Percentiles rank a stretch among this genome's conserved stretches.
Conservation (phyloP, 1,140 invertebrate genomes). For the Rhyacophila brunnea region DNA sequence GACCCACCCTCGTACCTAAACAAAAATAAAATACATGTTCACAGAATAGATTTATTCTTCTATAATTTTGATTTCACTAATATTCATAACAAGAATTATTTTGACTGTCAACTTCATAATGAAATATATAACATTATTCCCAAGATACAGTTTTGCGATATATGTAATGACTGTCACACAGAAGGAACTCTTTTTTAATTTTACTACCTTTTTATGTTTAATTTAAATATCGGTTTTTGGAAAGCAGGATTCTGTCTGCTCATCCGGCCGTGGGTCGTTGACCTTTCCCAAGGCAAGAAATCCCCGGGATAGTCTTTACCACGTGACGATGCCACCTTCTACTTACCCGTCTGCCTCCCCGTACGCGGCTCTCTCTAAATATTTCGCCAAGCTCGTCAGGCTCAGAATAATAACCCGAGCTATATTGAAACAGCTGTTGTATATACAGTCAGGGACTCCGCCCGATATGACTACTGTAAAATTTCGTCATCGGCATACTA, state of each 20-base stretch:
- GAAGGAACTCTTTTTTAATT: too few species aligned
- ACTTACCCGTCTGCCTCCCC: conserved; percentile 66
- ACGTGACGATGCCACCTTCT: conserved; percentile 59
- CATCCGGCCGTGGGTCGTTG: conserved; percentile 33
- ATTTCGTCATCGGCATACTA: conserved; percentile 55
- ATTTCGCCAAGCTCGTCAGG: conserved; percentile 70
- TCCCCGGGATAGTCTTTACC: conserved; percentile 51
- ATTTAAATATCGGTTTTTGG: conserved; percentile 12
- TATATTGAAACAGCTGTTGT: conserved; percentile 71
- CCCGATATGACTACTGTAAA: conserved; percentile 54
- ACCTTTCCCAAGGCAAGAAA: conserved; percentile 28
- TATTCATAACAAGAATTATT: too few species aligned
- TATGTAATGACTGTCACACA: too few species aligned
- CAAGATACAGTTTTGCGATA: too few species aligned
- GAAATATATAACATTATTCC: too few species aligned
- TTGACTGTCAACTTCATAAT: too few species aligned
- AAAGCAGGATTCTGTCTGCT: conserved; percentile 17
- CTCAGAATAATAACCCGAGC: conserved; percentile 67
- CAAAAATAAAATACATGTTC: too few species aligned
- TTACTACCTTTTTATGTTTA: too few species aligned
- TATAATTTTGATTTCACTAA: too few species aligned
- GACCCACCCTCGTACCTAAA: too few species aligned
- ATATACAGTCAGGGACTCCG: conserved; percentile 56
- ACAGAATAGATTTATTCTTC: too few species aligned
- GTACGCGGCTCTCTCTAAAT: conserved; percentile 70